Conservation (phyloP, 1,140 invertebrate species). For the Diorhabda sublineata region DNA sequence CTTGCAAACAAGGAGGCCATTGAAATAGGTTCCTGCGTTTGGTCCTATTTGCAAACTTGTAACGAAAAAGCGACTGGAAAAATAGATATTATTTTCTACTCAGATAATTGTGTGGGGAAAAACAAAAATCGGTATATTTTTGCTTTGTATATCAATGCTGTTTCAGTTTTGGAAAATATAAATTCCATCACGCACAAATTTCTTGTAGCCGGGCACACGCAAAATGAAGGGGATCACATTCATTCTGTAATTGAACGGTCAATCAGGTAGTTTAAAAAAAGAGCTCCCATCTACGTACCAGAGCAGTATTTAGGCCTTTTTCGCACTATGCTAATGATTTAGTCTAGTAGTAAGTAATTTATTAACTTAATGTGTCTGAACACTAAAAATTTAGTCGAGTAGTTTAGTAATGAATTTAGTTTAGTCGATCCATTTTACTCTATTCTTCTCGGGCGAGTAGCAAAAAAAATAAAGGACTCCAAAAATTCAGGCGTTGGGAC, state of each 20-base stretch:
- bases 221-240: too few species aligned
- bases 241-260: too few species aligned
- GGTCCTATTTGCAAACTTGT: conserved; percentile 19
- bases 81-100: conserved; percentile 32
- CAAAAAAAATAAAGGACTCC: conserved; percentile 20
- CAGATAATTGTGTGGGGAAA: conserved; percentile 31
- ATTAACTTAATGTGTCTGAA: not conserved
- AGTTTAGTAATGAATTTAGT: conserved; percentile 39
- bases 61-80: conserved; percentile 14
- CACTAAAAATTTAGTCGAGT: conserved; percentile 11
- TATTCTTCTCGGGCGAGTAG: conserved; percentile 1
- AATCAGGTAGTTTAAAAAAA: too few species aligned
- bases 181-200: conserved; percentile 2
- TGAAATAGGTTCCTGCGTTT: conserved; percentile 35
- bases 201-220: too few species aligned
- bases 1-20: conserved; percentile 29
- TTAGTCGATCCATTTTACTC: conserved; percentile 22
- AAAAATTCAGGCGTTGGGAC: conserved; percentile 21
- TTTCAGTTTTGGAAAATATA: not conserved
- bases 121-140: conserved; percentile 16
- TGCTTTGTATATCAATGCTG: conserved; percentile 10
- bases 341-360: conserved; percentile 4
- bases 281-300: too few species aligned
- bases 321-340: not conserved
- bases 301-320: not conserved